Evolutionary conservation across 2,888 invertebrate species (phyloP).

Genomic region (Andrena minutula): DNA sequence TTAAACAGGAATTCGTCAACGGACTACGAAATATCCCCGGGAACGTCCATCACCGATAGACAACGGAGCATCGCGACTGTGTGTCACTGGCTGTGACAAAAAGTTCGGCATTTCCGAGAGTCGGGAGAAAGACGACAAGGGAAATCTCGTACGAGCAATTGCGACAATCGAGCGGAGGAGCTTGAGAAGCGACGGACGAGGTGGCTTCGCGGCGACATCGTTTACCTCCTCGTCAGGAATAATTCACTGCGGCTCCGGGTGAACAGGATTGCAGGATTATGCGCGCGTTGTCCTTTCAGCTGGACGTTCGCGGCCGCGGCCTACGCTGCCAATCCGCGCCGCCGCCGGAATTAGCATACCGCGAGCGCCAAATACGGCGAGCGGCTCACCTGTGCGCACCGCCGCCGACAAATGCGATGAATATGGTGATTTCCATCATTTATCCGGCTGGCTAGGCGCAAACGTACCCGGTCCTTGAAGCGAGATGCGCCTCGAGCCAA

Average conservation of each 20-base stretch:
- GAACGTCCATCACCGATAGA: too few relatives aligned
- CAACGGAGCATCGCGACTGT: too few relatives aligned
- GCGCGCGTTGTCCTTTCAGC: slow-evolving; percentile 53
- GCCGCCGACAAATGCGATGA: slow-evolving; percentile 78
- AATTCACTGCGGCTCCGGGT: slow-evolving; percentile 56
- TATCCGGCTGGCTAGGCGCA: slow-evolving; percentile 76
- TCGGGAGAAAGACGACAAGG: neutral
- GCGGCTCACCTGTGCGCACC: slow-evolving; percentile 71
- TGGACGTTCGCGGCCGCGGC: slow-evolving; percentile 22
- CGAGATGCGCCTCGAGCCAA: slow-evolving; percentile 65
- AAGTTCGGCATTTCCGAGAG: too few relatives aligned
- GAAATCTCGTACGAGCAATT: neutral
- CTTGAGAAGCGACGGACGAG: neutral
- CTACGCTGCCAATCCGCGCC: slow-evolving; percentile 62
- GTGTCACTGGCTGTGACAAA: too few relatives aligned
- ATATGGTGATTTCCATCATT: slow-evolving; percentile 83
- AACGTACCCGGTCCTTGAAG: slow-evolving; percentile 75
- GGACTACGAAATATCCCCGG: too few relatives aligned
- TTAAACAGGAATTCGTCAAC: too few relatives aligned
- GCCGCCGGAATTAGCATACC: slow-evolving; percentile 71
- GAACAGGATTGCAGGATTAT: slow-evolving; percentile 57
- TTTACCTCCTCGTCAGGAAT: slow-evolving; percentile 53
- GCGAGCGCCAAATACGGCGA: slow-evolving; percentile 80
- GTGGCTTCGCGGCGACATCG: slow-evolving; percentile 44
- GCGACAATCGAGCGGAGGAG: slow-evolving; percentile 3